Percentiles rank a stretch among this genome's conserved stretches.
Conservation (phyloP, 2,113 vertebrate genomes). For the Bubo bubo region DNA sequence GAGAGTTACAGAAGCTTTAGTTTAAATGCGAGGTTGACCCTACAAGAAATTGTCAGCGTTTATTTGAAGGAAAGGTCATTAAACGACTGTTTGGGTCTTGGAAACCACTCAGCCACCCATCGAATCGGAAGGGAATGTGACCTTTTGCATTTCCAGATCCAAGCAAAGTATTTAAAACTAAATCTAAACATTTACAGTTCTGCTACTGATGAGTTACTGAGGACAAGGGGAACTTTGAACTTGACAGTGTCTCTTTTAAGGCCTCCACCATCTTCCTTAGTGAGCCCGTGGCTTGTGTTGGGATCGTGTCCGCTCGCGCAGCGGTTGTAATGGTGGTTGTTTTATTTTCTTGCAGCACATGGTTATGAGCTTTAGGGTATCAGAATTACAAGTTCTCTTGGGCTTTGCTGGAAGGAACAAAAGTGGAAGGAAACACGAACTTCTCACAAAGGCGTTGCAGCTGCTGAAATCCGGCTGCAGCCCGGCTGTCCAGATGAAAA, state of each 20-base stretch:
- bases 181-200: not conserved
- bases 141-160: not conserved
- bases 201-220: accelerated
- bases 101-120: not conserved
- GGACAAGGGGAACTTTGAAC: not conserved
- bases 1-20: no score
- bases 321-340: not conserved
- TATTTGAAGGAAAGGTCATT: not conserved
- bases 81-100: not conserved
- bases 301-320: accelerated
- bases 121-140: not conserved
- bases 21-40: not conserved
- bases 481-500: slow-evolving; percentile 77
- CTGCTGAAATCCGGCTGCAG: slow-evolving; percentile 70
- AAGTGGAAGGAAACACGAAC: slow-evolving; percentile 76
- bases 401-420: slow-evolving; percentile 78
- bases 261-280: not conserved
- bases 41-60: accelerated
- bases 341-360: slow-evolving; percentile 62
- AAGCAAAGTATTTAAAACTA: not conserved
- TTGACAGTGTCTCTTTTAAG: not conserved
- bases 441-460: slow-evolving; percentile 70
- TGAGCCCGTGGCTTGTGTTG: not conserved
- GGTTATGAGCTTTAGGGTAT: slow-evolving; percentile 80
- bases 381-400: slow-evolving; percentile 76